A percentile compares a stretch with the other conserved stretches of the same genome.
Conservation (phyloP, 1,140 invertebrate species). For the Dendrolimus kikuchii region DNA sequence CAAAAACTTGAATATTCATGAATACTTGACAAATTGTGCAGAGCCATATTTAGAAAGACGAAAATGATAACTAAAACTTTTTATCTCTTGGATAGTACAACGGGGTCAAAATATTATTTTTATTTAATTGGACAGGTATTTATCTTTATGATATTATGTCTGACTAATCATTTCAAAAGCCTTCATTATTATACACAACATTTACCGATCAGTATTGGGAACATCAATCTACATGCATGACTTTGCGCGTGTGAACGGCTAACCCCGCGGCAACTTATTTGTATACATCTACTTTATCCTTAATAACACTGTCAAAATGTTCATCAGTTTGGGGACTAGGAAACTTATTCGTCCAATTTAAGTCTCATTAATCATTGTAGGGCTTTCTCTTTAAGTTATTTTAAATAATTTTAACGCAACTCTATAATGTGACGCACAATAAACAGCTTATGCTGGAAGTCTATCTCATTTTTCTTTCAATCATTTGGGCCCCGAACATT, state of each 20-base stretch:
- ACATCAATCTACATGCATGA: constrained; percentile 1
- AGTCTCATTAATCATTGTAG: constrained; percentile 37
- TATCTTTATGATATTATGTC: too few relatives aligned
- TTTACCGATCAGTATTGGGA: not conserved
- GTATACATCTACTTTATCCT: constrained; percentile 8
- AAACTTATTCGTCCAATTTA: constrained; percentile 35
- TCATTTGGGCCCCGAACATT: not conserved
- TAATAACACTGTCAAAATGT: constrained; percentile 51
- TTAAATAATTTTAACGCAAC: constrained; percentile 2
- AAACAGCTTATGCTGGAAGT: not conserved
- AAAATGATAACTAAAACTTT: too few relatives aligned
- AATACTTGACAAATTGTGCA: too few relatives aligned
- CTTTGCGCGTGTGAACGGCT: not conserved
- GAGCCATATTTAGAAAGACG: too few relatives aligned
- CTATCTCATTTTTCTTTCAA: not conserved
- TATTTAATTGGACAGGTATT: too few relatives aligned
- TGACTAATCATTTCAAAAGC: too few relatives aligned
- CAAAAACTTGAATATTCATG: too few relatives aligned
- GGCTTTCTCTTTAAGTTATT: constrained; percentile 33
- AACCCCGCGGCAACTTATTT: constrained; percentile 13
- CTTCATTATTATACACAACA: too few relatives aligned
- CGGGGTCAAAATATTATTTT: too few relatives aligned
- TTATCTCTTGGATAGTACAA: too few relatives aligned
- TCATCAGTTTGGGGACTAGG: constrained; percentile 24
- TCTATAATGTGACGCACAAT: not conserved